Evolutionary conservation across 1,140 invertebrate genomes (phyloP).

Genomic region (Stenopsyche tienmushanensis): DNA sequence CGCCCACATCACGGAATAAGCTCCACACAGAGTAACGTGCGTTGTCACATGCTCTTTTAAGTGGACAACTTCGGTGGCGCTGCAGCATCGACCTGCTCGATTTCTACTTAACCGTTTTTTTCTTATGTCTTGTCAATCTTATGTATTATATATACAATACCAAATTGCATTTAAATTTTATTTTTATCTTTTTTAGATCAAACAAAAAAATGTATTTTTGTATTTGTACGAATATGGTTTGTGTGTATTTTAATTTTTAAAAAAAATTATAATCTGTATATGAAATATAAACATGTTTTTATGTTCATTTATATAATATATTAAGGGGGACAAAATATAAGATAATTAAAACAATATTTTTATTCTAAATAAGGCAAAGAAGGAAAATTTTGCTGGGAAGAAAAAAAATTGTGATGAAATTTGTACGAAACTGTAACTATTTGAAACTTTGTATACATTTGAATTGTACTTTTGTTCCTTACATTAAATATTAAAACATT

Average conservation of each 20-base stretch:
- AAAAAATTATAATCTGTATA: too few relatives aligned
- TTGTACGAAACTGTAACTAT: conserved; percentile 22
- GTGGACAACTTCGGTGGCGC: conserved; percentile 30
- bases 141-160: too few relatives aligned
- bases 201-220: too few relatives aligned
- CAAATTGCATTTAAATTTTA: too few relatives aligned
- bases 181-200: too few relatives aligned
- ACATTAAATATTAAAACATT: conserved; percentile 32
- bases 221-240: too few relatives aligned
- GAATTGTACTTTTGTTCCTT: conserved; percentile 31
- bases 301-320: background rate
- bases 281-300: too few relatives aligned
- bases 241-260: too few relatives aligned
- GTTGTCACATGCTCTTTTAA: conserved; percentile 59
- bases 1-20: conserved; percentile 58
- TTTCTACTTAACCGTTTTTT: conserved; percentile 25
- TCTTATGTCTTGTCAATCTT: too few relatives aligned
- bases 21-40: conserved; percentile 53
- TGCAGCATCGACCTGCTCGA: conserved; percentile 29
- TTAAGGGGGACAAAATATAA: background rate
- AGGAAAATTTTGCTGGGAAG: conserved; percentile 14
- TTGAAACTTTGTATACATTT: conserved; percentile 26
- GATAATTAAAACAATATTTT: conserved; percentile 28
- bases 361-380: conserved; percentile 27
- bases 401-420: conserved; percentile 16